phyloP scores from a whole-genome alignment of 1,140 invertebrate species.

The Panagrolaimus sp. region DNA sequence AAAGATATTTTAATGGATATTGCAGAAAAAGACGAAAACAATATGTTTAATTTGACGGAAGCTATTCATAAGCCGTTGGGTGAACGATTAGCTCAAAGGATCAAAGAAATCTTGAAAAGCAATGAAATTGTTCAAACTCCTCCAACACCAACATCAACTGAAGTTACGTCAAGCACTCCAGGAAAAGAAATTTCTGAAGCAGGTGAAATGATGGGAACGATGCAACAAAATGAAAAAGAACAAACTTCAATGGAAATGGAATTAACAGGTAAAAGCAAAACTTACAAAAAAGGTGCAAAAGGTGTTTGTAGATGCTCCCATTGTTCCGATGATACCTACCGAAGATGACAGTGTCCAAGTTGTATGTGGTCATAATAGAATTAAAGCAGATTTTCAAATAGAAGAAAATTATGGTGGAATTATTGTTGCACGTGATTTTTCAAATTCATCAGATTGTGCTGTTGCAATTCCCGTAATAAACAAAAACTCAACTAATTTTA shows the following conservation, averaged over 20 bases:
- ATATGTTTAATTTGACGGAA: slow-evolving; percentile 41
- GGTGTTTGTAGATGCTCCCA: too few species aligned
- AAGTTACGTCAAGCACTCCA: slow-evolving; percentile 2
- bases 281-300: neutral
- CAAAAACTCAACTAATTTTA: slow-evolving; percentile 11
- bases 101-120: slow-evolving; percentile 24
- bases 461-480: slow-evolving; percentile 23
- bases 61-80: slow-evolving; percentile 21
- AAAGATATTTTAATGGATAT: slow-evolving; percentile 33
- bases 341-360: slow-evolving; percentile 1
- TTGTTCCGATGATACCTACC: slow-evolving; percentile 1
- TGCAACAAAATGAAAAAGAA: neutral
- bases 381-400: neutral
- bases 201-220: neutral
- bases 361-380: neutral
- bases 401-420: slow-evolving; percentile 30
- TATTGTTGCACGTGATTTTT: slow-evolving; percentile 36
- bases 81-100: slow-evolving; percentile 31
- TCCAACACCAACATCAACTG: neutral
- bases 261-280: neutral
- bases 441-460: slow-evolving; percentile 25
- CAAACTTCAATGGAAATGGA: neutral
- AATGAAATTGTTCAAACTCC: neutral
- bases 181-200: neutral
- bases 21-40: slow-evolving; percentile 27